Evolutionary conservation across 1,140 invertebrate species (phyloP), one percentile per base, ranked within the genome.

Genomic region (Bursaphelenchus mucronatus): DNA sequence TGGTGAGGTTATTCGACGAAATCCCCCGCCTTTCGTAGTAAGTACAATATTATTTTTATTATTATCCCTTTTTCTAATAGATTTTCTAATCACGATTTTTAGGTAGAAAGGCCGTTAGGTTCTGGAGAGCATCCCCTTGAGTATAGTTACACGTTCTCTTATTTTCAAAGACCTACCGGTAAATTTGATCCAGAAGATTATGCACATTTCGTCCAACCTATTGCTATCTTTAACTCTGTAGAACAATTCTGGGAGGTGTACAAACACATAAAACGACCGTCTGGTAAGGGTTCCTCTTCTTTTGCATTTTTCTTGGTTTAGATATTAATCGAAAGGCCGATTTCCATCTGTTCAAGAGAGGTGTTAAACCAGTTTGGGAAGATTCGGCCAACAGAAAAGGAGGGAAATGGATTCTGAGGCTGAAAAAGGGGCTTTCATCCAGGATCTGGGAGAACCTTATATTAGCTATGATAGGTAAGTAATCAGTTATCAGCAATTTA

Each of bases 331-430:
- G 90, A 39, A 90, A 93, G 76, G 90, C 90, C 78, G 94, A 97
- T 84, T 90, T 96, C 82, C 94, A 96, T 84, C 86, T 98, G 39
- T 99, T 99, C 82, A 97, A 97, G 86, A 88, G 94, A 76, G 94
- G 94, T 67, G 95, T 98, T 68, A 91, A 93, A 84, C 94, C 94
- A 40, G 94, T 97, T 90, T 97, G 93, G 93, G 94, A 97, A 88
- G 93, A 97, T 84, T 87, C 88, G 67, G 90, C 91, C 39, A 97
- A 97, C 85, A 88, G 89, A 78, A 89, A 89, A 83, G 94, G 94
- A 50, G 94, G 94, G 15, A 96, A 96, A 86, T 97, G 93, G 93
- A 91, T 96, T 64, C 88, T 97, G 54, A 86, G 71, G n/a, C 85
- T 97, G 78, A 88, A 90, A 76, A 97, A 97, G 86, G 91, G 92